Percentiles rank a stretch among this genome's conserved stretches.
Evolutionary conservation across 2,797 vertebrate species (phyloP).

Genomic region (Rhincodon typus): DNA sequence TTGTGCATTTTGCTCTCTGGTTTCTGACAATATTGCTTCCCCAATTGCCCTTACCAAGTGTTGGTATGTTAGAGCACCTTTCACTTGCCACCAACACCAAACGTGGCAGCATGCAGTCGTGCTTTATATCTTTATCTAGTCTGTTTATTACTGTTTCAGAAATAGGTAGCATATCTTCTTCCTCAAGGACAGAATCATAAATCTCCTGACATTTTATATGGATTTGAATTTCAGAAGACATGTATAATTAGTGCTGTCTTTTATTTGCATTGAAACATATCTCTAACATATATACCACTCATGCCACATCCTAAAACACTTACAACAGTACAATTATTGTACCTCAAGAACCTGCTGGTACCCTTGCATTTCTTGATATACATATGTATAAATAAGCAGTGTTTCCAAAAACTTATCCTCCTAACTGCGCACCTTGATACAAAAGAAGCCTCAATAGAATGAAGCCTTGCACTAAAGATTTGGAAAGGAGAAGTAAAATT

Average conservation of each 20-base stretch:
- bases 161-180: too few relatives aligned
- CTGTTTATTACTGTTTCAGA: too few relatives aligned
- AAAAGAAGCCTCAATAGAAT: background rate
- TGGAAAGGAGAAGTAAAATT: background rate
- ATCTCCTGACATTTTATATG: too few relatives aligned
- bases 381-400: background rate
- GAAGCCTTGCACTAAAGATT: background rate
- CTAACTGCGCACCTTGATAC: background rate
- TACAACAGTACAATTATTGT: background rate
- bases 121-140: background rate
- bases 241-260: background rate
- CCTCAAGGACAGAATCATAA: too few relatives aligned
- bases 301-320: background rate
- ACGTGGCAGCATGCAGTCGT: background rate
- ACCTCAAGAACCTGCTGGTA: too few relatives aligned
- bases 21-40: background rate
- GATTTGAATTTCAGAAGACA: too few relatives aligned
- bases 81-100: too few relatives aligned
- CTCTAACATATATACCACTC: background rate
- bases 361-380: too few relatives aligned
- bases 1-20: background rate
- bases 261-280: background rate
- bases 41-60: background rate
- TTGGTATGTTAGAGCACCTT: background rate
- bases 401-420: background rate